Percentiles rank a stretch among this genome's conserved stretches.
Evolutionary conservation across 2,888 invertebrate species (phyloP).

Genomic region (Chaetoderma sp.): DNA sequence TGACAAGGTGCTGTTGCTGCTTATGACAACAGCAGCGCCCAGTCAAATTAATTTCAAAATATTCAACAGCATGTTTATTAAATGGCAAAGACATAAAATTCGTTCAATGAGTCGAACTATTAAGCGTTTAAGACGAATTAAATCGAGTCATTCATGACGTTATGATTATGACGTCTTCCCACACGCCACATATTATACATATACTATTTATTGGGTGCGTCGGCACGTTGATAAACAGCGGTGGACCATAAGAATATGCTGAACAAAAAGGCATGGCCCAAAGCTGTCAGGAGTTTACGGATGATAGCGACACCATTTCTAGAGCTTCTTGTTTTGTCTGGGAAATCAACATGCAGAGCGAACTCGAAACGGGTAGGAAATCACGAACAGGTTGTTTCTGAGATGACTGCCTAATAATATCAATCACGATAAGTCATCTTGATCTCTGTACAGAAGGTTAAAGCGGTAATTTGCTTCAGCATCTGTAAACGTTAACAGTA

Average conservation of each 20-base stretch:
- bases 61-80: constrained; percentile 16
- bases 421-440: neutral
- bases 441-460: constrained; percentile 12
- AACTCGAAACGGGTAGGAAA: constrained; percentile 8
- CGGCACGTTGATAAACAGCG: neutral
- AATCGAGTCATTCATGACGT: constrained; percentile 9
- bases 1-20: no score
- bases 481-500: constrained; percentile 9
- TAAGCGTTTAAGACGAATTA: constrained; percentile 19
- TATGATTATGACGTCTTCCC: constrained; percentile 17
- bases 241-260: constrained; percentile 19
- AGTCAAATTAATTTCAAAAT: constrained; percentile 11
- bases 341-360: no score
- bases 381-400: constrained; percentile 3
- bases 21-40: constrained; percentile 4
- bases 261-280: constrained; percentile 23
- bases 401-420: constrained; percentile 6
- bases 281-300: constrained; percentile 13
- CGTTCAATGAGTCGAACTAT: no score
- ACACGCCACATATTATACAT: no score
- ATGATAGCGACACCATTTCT: constrained; percentile 7
- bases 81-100: no score
- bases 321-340: no score
- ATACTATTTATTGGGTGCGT: neutral
- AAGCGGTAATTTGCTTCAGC: constrained; percentile 22